These are phyloP conservation scores for Ceyx cyanopectus DNA, from an alignment of 2,113 vertebrate species.

Conservation along the genomic window DNA sequence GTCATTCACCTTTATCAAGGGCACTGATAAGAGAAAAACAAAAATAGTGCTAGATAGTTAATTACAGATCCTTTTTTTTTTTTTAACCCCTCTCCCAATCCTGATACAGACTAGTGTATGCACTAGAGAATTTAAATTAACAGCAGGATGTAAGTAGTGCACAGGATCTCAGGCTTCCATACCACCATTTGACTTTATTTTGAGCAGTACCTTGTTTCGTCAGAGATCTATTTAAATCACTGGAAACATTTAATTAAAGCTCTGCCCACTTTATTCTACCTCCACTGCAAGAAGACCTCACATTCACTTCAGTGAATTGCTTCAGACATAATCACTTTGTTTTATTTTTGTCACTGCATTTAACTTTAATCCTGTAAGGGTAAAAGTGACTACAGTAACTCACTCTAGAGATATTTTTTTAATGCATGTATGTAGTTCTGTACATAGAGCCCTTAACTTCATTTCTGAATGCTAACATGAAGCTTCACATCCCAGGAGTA, in stretches of 20 bases:
- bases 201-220: not conserved
- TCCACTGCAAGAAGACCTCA: not conserved
- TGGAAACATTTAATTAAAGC: not conserved
- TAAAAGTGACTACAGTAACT: not conserved
- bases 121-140: not conserved
- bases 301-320: not conserved
- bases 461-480: not conserved
- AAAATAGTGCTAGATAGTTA: not conserved
- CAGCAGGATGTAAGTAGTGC: not conserved
- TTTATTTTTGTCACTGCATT: not conserved
- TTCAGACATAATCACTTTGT: not conserved
- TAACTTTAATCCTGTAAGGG: not conserved
- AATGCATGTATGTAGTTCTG: not conserved
- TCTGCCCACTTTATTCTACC: not conserved
- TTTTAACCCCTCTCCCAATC: not conserved
- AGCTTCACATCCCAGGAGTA: not conserved
- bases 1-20: not conserved
- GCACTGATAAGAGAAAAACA: not conserved
- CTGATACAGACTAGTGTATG: rapidly evolving
- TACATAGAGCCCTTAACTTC: not conserved
- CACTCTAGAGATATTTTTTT: not conserved
- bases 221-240: not conserved
- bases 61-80: not conserved
- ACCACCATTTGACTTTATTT: not conserved
- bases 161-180: not conserved